Conservation (phyloP, 2,113 vertebrate genomes). For the Symphodus melops region DNA sequence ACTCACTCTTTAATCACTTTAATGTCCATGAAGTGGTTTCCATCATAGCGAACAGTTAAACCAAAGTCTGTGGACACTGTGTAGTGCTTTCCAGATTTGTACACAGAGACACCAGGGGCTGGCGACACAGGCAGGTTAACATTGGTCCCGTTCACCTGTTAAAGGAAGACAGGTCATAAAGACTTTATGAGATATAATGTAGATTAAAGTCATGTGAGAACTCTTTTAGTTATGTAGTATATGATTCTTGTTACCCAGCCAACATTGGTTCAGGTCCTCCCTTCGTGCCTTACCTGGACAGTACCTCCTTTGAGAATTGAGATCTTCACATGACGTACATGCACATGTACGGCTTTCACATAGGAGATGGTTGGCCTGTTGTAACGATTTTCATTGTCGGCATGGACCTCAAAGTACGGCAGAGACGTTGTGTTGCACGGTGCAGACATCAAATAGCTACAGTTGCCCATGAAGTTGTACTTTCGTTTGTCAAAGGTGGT, state of each 20-base stretch:
- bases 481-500: conserved; percentile 80
- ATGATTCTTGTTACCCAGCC: background rate
- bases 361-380: conserved; percentile 79
- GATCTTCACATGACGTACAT: conserved; percentile 72
- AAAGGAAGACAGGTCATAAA: background rate
- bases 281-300: conserved; percentile 76
- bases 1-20: conserved; percentile 84
- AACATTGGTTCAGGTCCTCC: background rate
- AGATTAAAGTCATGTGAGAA: no score
- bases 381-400: conserved; percentile 82
- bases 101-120: conserved; percentile 57
- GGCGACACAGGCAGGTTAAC: conserved; percentile 65
- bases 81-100: conserved; percentile 71
- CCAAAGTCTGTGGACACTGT: conserved; percentile 76
- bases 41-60: conserved; percentile 83
- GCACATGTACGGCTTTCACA: conserved; percentile 81
- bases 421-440: conserved; percentile 74
- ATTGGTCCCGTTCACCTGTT: conserved; percentile 72
- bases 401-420: conserved; percentile 76
- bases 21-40: conserved; percentile 82
- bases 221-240: no score
- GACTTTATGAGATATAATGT: no score
- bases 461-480: conserved; percentile 87
- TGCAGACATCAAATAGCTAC: conserved; percentile 81
- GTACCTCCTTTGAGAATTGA: conserved; percentile 82